Evolutionary conservation across 2,113 vertebrate genomes (phyloP).

Genomic region (Onychostruthus taczanowskii): DNA sequence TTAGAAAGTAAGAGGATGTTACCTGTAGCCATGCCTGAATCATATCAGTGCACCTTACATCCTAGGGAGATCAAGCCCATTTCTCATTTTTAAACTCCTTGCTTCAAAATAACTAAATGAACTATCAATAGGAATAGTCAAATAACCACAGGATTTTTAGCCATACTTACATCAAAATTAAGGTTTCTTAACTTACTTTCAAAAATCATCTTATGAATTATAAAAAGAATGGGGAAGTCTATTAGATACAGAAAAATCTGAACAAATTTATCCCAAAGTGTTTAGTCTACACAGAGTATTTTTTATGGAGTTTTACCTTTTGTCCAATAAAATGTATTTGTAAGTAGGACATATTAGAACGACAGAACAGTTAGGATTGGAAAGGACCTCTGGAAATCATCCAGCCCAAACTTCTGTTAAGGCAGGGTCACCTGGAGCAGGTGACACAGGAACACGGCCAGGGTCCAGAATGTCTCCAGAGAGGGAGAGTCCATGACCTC

Average conservation of each 20-base stretch:
- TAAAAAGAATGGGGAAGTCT: neutral
- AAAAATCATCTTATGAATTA: neutral
- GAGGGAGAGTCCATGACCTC: neutral
- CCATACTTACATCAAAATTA: neutral
- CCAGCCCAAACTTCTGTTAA: neutral
- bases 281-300: neutral
- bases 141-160: neutral
- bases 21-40: neutral
- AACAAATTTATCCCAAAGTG: neutral
- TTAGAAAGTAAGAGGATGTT: neutral
- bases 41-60: neutral
- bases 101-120: neutral
- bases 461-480: neutral
- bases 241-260: neutral
- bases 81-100: neutral
- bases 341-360: neutral
- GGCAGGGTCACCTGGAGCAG: neutral
- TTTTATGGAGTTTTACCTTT: neutral
- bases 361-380: neutral
- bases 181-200: neutral
- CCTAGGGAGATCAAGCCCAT: neutral
- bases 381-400: neutral
- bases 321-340: neutral
- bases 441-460: neutral
- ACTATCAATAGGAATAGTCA: neutral